phyloP scores from a whole-genome alignment of 2,797 vertebrate genomes.

The Gobio occitaniae region DNA sequence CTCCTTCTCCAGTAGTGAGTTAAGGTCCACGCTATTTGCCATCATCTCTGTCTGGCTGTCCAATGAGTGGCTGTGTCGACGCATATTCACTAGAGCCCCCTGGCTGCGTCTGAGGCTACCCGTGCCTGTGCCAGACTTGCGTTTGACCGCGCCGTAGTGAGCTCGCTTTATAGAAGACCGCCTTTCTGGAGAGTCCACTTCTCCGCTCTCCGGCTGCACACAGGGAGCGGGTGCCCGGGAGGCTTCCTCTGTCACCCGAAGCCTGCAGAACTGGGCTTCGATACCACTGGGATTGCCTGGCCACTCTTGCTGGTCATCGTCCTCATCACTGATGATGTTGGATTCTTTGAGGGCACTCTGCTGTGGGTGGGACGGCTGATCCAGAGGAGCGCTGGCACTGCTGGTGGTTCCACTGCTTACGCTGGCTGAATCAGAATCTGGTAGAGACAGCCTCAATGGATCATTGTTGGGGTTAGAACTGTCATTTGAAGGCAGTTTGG shows the following conservation, averaged over 20 bases:
- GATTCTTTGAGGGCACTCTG: conserved; percentile 81
- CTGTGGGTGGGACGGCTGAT: conserved; percentile 44
- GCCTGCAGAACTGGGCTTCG: conserved; percentile 86
- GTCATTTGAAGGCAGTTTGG: conserved; percentile 78
- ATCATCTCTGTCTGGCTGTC: conserved; percentile 84
- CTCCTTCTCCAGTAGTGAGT: conserved; percentile 87
- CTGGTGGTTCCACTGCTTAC: conserved; percentile 88
- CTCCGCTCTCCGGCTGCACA: conserved; percentile 73
- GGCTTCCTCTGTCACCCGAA: conserved; percentile 83
- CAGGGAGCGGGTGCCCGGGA: conserved; percentile 65
- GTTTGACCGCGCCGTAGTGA: conserved; percentile 64
- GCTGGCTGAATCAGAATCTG: conserved; percentile 91
- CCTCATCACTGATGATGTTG: conserved; percentile 89
- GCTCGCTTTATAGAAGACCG: conserved; percentile 70
- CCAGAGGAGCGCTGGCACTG: conserved; percentile 74
- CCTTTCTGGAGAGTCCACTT: conserved; percentile 70
- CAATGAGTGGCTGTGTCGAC: conserved; percentile 85
- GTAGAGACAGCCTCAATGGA: conserved; percentile 72
- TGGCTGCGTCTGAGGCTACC: conserved; percentile 79
- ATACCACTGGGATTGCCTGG: conserved; percentile 81
- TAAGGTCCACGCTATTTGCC: conserved; percentile 80
- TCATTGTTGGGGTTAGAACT: conserved; percentile 72
- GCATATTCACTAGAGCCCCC: conserved; percentile 78
- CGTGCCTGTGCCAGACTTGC: conserved; percentile 49
- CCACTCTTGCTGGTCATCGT: conserved; percentile 67